A percentile compares a stretch with the other conserved stretches of the same genome.
These are phyloP conservation scores for Hirtodrosophila alboralis DNA, from an alignment of 2,888 invertebrate genomes.

Conservation along the genomic window DNA sequence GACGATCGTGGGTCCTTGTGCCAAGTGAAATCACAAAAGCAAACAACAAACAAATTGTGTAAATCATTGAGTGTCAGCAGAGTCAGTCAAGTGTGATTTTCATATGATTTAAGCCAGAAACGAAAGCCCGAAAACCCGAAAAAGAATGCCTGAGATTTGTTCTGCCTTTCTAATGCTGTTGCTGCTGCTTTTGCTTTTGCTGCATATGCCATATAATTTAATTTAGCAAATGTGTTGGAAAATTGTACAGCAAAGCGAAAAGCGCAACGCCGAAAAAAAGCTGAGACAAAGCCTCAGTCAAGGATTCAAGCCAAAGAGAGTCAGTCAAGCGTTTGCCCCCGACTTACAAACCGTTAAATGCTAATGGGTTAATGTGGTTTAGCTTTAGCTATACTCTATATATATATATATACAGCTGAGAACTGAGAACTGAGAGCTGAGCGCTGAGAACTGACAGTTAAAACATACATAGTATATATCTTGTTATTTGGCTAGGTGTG, in stretches of 20 bases:
- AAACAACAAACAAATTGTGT: conserved; percentile 36
- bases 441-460: conserved; percentile 10
- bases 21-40: conserved; percentile 38
- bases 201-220: conserved; percentile 70
- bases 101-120: conserved; percentile 61
- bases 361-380: conserved; percentile 73
- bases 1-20: conserved; percentile 49
- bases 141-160: conserved; percentile 34
- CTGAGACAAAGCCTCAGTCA: conserved; percentile 32
- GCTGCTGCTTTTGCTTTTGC: conserved; percentile 23
- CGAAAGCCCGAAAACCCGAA: conserved; percentile 19
- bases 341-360: conserved; percentile 47
- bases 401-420: neutral
- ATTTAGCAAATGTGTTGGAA: conserved; percentile 79
- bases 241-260: conserved; percentile 68
- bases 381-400: conserved; percentile 50
- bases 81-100: conserved; percentile 70
- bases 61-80: conserved; percentile 71
- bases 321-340: conserved; percentile 39
- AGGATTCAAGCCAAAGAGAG: conserved; percentile 26
- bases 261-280: conserved; percentile 38
- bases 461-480: conserved; percentile 48
- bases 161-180: conserved; percentile 5
- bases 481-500: conserved; percentile 72
- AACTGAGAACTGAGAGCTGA: conserved; percentile 6